These are phyloP conservation scores for Caenorhabditis latens DNA, from an alignment of 1,140 invertebrate genomes.

Conservation along the genomic window DNA sequence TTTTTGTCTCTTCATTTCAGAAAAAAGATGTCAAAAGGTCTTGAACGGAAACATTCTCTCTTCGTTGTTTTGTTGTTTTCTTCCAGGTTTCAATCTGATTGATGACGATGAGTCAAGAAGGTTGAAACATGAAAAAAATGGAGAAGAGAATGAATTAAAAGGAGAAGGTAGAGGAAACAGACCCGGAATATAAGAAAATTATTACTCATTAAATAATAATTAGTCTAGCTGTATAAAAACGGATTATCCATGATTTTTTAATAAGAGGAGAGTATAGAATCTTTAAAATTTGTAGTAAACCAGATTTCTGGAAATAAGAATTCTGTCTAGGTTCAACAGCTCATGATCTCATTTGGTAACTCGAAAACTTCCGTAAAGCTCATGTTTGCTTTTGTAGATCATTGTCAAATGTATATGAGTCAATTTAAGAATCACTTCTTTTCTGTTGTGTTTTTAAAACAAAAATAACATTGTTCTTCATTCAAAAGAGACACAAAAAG, in stretches of 20 bases:
- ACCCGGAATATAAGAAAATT: neutral
- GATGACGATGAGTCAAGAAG: neutral
- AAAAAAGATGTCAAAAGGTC: neutral
- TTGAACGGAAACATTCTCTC: neutral
- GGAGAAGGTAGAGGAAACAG: neutral
- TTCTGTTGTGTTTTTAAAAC: neutral
- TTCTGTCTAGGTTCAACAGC: too few relatives aligned
- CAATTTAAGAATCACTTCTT: neutral
- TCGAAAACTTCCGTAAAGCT: too few relatives aligned
- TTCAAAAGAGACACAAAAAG: constrained; percentile 49
- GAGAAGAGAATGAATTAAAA: neutral
- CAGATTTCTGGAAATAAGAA: too few relatives aligned
- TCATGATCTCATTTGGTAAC: too few relatives aligned
- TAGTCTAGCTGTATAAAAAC: too few relatives aligned
- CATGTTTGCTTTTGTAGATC: too few relatives aligned
- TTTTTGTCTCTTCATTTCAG: neutral
- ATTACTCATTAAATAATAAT: neutral
- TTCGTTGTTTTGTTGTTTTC: neutral
- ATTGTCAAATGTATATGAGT: neutral
- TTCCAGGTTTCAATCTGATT: constrained; percentile 14
- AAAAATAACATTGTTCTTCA: constrained; percentile 50
- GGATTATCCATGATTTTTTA: too few relatives aligned
- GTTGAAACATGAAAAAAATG: neutral
- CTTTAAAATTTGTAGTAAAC: too few relatives aligned
- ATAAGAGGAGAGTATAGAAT: too few relatives aligned